Evolutionary conservation across 2,888 invertebrate species (phyloP).

Genomic region (Amphiduros pacificus): DNA sequence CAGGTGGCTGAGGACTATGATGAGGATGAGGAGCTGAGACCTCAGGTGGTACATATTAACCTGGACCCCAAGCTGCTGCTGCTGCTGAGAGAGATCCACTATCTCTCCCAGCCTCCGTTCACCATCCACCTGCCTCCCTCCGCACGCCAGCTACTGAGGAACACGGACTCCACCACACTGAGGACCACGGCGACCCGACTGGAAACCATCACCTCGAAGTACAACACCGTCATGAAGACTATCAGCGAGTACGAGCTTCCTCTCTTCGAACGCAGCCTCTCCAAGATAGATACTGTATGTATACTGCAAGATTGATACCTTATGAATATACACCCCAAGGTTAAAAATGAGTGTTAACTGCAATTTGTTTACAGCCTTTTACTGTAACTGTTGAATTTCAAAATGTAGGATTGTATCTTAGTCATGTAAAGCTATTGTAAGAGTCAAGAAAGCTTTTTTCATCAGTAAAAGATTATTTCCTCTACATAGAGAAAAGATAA

Average conservation of each 20-base stretch:
- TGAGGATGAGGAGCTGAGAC: constrained; percentile 51
- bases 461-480: too few species aligned
- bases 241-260: constrained; percentile 56
- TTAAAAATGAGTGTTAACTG: too few species aligned
- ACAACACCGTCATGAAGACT: constrained; percentile 55
- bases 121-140: constrained; percentile 34
- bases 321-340: too few species aligned
- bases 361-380: too few species aligned
- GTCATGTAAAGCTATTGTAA: too few species aligned
- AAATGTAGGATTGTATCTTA: too few species aligned
- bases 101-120: constrained; percentile 37
- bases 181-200: constrained; percentile 52
- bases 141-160: constrained; percentile 51
- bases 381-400: too few species aligned
- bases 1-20: constrained; percentile 56
- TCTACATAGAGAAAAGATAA: too few species aligned
- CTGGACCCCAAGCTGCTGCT: constrained; percentile 55
- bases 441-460: too few species aligned
- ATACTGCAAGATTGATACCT: too few species aligned
- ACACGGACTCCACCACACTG: constrained; percentile 48
- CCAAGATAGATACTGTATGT: constrained; percentile 55
- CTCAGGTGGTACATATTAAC: constrained; percentile 55
- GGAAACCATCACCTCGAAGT: constrained; percentile 57
- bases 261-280: constrained; percentile 55
- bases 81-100: constrained; percentile 54